phyloP scores from a whole-genome alignment of 1,140 invertebrate genomes.

The Nasonia longicornis region DNA sequence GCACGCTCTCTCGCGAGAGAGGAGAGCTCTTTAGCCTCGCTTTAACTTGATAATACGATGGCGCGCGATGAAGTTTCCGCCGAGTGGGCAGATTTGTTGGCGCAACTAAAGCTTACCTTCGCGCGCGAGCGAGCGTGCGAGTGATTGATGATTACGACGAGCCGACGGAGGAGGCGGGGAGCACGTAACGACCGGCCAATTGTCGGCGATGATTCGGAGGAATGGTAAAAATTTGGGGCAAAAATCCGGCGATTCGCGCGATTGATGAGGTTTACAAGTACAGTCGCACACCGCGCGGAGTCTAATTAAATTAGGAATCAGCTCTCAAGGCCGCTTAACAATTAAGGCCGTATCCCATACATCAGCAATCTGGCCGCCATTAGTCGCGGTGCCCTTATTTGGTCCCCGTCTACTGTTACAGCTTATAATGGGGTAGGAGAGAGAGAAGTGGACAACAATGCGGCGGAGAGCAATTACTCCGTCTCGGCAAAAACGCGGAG shows the following conservation, averaged over 20 bases:
- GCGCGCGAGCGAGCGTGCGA: too few species aligned
- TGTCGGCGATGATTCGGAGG: not conserved
- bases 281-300: too few species aligned
- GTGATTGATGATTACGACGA: slow-evolving; percentile 17
- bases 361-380: not conserved
- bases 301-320: not conserved
- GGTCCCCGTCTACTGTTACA: not conserved
- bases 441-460: not conserved
- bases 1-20: not conserved
- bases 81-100: slow-evolving; percentile 16
- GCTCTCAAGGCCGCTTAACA: not conserved
- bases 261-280: too few species aligned
- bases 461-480: not conserved
- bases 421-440: not conserved
- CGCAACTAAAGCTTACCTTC: slow-evolving; percentile 16
- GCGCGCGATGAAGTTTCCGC: slow-evolving; percentile 8
- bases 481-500: not conserved
- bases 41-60: slow-evolving; percentile 28
- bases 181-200: not conserved
- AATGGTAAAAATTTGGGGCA: too few species aligned
- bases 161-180: not conserved
- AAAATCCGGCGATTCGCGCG: too few species aligned
- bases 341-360: not conserved
- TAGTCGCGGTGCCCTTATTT: not conserved
- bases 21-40: not conserved